Conservation (phyloP, 1,140 invertebrate species). For the Zelostemma sp. region DNA sequence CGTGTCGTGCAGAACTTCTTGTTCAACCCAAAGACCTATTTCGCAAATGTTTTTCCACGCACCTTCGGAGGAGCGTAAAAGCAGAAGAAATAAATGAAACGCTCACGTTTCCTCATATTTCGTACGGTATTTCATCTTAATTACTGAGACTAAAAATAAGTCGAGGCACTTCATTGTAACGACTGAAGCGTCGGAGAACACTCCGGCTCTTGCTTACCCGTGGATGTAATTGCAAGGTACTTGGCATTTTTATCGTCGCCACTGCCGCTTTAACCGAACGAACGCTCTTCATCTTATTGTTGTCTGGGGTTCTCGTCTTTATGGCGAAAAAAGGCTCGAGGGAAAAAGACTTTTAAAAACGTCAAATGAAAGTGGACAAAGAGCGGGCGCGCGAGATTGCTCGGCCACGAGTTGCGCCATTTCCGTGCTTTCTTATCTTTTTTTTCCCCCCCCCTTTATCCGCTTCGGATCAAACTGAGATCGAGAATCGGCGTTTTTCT, state of each 20-base stretch:
- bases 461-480: background rate
- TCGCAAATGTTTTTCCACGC: background rate
- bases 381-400: slow-evolving; percentile 34
- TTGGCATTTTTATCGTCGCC: slow-evolving; percentile 65
- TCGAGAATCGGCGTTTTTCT: background rate
- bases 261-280: slow-evolving; percentile 59
- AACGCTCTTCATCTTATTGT: slow-evolving; percentile 63
- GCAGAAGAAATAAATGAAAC: slow-evolving; percentile 18
- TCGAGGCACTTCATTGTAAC: slow-evolving; percentile 36
- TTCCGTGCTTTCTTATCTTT: slow-evolving; percentile 13
- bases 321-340: slow-evolving; percentile 54
- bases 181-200: slow-evolving; percentile 18
- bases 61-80: background rate
- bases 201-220: slow-evolving; percentile 49
- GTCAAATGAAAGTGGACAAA: slow-evolving; percentile 62
- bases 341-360: slow-evolving; percentile 53
- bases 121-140: slow-evolving; percentile 41
- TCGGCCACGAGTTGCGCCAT: slow-evolving; percentile 3
- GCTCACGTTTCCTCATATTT: slow-evolving; percentile 33
- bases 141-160: slow-evolving; percentile 40
- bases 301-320: slow-evolving; percentile 63
- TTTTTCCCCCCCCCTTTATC: background rate
- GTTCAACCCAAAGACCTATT: background rate
- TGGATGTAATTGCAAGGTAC: slow-evolving; percentile 65
- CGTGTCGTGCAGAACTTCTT: background rate